Conservation (phyloP, 2,888 invertebrate genomes). For the Brenthis daphne region DNA sequence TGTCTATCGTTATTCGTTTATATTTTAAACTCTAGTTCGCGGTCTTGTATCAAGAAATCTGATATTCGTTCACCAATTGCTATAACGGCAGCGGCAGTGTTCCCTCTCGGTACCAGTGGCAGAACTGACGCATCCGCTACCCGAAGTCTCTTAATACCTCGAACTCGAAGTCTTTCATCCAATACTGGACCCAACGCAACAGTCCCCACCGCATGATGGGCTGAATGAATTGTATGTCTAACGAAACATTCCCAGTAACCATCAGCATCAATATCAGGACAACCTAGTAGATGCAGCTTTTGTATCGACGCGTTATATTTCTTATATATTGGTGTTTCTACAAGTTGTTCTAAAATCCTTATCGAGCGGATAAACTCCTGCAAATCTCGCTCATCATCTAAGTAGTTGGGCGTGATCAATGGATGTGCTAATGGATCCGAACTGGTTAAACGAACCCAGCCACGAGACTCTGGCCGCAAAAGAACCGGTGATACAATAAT, state of each 20-base stretch:
- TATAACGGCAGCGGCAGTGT: constrained; percentile 57
- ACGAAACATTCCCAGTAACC: constrained; percentile 62
- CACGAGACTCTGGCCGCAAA: constrained; percentile 54
- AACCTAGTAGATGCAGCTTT: constrained; percentile 47
- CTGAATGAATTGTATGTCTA: constrained; percentile 55
- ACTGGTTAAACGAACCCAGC: constrained; percentile 53
- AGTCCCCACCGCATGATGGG: constrained; percentile 60
- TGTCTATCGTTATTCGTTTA: background rate
- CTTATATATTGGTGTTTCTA: constrained; percentile 42
- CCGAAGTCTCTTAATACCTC: constrained; percentile 50
- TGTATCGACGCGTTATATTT: constrained; percentile 48
- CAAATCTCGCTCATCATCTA: constrained; percentile 53
- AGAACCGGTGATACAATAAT: constrained; percentile 51
- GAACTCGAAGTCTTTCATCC: constrained; percentile 55
- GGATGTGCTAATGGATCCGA: constrained; percentile 49
- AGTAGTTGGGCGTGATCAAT: constrained; percentile 56
- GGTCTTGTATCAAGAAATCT: constrained; percentile 49
- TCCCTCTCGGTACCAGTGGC: constrained; percentile 53
- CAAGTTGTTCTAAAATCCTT: constrained; percentile 50
- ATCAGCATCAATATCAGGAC: constrained; percentile 43
- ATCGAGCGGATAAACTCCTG: constrained; percentile 51
- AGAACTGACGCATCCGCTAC: constrained; percentile 56
- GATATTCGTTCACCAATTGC: constrained; percentile 60
- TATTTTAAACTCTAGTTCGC: background rate
- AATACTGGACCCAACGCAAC: constrained; percentile 54